These are phyloP conservation scores for Formica selysi DNA, from an alignment of 1,140 invertebrate species.

Conservation along the genomic window DNA sequence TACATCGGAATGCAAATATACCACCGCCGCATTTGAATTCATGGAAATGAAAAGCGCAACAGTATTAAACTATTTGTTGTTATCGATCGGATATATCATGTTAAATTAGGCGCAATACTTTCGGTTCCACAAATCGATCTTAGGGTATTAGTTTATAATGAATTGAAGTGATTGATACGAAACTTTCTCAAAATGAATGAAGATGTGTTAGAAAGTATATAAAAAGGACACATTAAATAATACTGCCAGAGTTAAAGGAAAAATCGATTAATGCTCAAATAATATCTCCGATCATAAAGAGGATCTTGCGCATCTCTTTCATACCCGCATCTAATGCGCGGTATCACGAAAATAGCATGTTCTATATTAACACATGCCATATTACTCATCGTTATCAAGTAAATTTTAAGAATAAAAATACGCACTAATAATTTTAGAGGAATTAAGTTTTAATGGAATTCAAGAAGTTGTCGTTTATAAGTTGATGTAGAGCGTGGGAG, in stretches of 20 bases:
- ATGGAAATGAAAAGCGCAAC: slow-evolving; percentile 75
- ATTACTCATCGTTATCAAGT: slow-evolving; percentile 55
- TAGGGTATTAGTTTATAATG: slow-evolving; percentile 68
- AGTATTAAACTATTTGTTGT: slow-evolving; percentile 75
- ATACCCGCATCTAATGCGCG: slow-evolving; percentile 58
- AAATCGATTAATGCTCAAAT: slow-evolving; percentile 82
- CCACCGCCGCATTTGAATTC: slow-evolving; percentile 45
- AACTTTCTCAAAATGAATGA: slow-evolving; percentile 62
- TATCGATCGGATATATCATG: slow-evolving; percentile 57
- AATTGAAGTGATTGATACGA: slow-evolving; percentile 63
- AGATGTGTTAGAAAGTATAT: slow-evolving; percentile 71
- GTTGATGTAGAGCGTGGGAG: slow-evolving; percentile 78
- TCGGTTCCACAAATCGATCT: slow-evolving; percentile 60
- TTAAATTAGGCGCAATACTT: slow-evolving; percentile 67
- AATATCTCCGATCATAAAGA: slow-evolving; percentile 72
- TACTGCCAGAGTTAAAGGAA: slow-evolving; percentile 81
- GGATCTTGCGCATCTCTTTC: slow-evolving; percentile 59
- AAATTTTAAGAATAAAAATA: slow-evolving; percentile 56
- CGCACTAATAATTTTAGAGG: slow-evolving; percentile 65
- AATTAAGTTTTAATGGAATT: slow-evolving; percentile 82
- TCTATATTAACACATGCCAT: slow-evolving; percentile 58
- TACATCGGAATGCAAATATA: slow-evolving; percentile 42
- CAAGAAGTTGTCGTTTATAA: slow-evolving; percentile 81
- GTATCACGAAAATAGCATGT: slow-evolving; percentile 27
- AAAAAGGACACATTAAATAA: slow-evolving; percentile 81